Evolutionary conservation across 2,888 invertebrate species (phyloP).

Genomic region (Hofmannophila pseudospretella): DNA sequence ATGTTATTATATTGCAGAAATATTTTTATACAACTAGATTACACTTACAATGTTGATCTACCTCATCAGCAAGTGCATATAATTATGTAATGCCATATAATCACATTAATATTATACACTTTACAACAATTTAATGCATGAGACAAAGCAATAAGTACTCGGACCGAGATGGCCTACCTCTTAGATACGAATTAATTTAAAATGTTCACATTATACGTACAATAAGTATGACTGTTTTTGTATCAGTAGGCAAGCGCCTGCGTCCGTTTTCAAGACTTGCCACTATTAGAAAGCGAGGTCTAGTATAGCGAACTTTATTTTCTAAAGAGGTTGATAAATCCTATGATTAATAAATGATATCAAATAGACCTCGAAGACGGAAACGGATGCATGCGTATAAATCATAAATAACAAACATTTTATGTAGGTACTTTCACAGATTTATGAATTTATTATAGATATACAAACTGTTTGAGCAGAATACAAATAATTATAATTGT

Average conservation of each 20-base stretch:
- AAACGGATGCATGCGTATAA: conserved; percentile 7
- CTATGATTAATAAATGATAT: background rate
- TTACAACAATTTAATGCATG: conserved; percentile 17
- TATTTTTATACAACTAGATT: conserved; percentile 74
- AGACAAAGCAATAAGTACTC: conserved; percentile 25
- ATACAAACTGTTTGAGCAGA: conserved; percentile 38
- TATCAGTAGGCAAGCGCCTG: background rate
- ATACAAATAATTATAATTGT: conserved; percentile 43
- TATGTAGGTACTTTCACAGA: conserved; percentile 28
- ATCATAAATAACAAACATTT: conserved; percentile 9
- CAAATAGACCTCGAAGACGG: background rate
- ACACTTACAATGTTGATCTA: conserved; percentile 65
- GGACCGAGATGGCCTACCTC: conserved; percentile 54
- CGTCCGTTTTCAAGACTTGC: background rate
- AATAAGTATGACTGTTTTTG: conserved; percentile 4
- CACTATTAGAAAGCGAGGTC: background rate
- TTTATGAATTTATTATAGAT: conserved; percentile 11
- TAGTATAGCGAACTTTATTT: background rate
- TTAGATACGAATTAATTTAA: conserved; percentile 21
- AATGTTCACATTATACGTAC: conserved; percentile 3
- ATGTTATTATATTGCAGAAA: conserved; percentile 75
- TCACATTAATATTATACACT: conserved; percentile 13
- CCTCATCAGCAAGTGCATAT: conserved; percentile 53
- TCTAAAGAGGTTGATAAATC: background rate
- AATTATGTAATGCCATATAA: conserved; percentile 21